A percentile compares a stretch with the other conserved stretches of the same genome.
phyloP scores from a whole-genome alignment of 2,888 invertebrate species.

The Agriopis marginaria region DNA sequence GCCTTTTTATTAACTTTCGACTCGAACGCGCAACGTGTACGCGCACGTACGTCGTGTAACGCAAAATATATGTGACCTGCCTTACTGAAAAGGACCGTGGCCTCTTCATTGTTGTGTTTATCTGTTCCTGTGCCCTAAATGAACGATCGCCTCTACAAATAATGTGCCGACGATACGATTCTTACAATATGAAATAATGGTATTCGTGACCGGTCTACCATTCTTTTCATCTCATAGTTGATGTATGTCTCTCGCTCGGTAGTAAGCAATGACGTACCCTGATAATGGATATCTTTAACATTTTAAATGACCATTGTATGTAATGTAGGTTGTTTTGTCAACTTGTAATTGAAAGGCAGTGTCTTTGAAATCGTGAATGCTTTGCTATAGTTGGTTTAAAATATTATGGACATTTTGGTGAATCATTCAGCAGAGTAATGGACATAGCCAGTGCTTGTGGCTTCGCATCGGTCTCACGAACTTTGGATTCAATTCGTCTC shows the following conservation, averaged over 20 bases:
- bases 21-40: too few relatives aligned
- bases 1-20: too few relatives aligned
- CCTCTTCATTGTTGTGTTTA: constrained; percentile 39
- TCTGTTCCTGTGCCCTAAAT: constrained; percentile 58
- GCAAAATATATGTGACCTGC: not conserved
- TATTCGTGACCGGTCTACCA: constrained; percentile 61
- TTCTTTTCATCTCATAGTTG: constrained; percentile 55
- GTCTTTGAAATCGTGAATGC: constrained; percentile 10
- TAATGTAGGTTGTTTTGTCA: constrained; percentile 37
- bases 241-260: constrained; percentile 53
- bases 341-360: constrained; percentile 29
- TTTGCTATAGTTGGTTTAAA: not conserved
- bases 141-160: constrained; percentile 67
- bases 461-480: too few relatives aligned
- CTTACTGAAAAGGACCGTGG: not conserved
- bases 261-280: constrained; percentile 57
- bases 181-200: constrained; percentile 66
- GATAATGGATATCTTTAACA: constrained; percentile 48
- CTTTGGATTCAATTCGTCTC: too few relatives aligned
- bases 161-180: constrained; percentile 60
- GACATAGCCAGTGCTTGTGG: too few relatives aligned
- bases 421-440: too few relatives aligned
- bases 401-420: too few relatives aligned
- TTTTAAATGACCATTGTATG: constrained; percentile 39
- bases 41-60: too few relatives aligned